Evolutionary conservation across 2,113 vertebrate species (phyloP).

Genomic region (Scartelaos histophorus): DNA sequence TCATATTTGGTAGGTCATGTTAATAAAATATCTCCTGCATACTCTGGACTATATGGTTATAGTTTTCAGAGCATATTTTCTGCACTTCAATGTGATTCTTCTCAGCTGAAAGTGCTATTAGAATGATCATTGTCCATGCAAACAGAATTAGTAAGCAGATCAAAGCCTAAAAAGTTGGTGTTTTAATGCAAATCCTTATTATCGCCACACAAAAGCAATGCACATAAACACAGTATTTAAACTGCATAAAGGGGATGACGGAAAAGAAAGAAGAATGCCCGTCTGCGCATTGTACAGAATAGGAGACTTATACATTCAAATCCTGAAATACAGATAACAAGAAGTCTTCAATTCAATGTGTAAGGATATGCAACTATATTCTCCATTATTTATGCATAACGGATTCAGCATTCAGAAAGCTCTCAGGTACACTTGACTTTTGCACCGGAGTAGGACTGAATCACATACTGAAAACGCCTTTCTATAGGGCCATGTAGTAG

Average conservation of each 20-base stretch:
- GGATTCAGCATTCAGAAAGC: not conserved
- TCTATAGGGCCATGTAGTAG: conserved; percentile 19
- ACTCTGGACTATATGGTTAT: no score
- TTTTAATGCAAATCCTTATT: no score
- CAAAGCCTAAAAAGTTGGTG: not conserved
- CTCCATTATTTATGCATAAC: not conserved
- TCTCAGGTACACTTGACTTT: conserved; percentile 6
- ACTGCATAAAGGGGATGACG: not conserved
- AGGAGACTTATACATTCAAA: not conserved
- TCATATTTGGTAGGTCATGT: no score
- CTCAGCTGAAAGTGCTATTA: not conserved
- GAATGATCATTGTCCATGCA: not conserved
- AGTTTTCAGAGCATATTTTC: no score
- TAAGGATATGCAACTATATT: not conserved
- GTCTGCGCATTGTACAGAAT: not conserved
- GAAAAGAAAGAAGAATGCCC: not conserved
- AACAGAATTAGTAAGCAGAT: not conserved
- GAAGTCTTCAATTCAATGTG: not conserved
- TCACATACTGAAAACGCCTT: not conserved
- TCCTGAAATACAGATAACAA: not conserved
- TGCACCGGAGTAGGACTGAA: not conserved
- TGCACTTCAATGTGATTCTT: no score
- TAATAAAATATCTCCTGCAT: no score
- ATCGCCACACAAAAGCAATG: no score
- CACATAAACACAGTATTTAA: no score